phyloP scores from a whole-genome alignment of 2,797 vertebrate species.

The Pantherophis alleghaniensis region DNA sequence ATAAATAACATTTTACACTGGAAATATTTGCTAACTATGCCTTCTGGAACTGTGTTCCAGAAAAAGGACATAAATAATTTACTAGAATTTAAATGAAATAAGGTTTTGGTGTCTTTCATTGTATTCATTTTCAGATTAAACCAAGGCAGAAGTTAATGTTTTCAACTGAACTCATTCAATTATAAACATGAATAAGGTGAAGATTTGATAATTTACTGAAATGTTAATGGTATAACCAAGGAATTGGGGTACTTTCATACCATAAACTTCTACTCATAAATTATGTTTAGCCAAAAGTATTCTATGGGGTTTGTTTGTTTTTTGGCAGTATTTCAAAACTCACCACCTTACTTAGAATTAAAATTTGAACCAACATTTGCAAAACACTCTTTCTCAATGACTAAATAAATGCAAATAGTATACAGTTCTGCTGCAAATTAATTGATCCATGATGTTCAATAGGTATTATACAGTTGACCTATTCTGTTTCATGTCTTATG shows the following conservation, averaged over 20 bases:
- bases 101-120: background rate
- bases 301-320: background rate
- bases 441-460: background rate
- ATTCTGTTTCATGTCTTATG: background rate
- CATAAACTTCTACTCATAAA: background rate
- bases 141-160: background rate
- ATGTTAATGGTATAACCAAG: background rate
- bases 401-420: background rate
- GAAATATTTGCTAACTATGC: background rate
- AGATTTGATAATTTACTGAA: background rate
- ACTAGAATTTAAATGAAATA: background rate
- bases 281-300: background rate
- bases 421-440: background rate
- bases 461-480: background rate
- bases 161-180: background rate
- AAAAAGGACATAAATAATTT: background rate
- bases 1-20: background rate
- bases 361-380: background rate
- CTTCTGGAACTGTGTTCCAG: background rate
- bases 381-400: background rate
- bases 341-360: background rate
- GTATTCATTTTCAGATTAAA: background rate
- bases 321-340: background rate
- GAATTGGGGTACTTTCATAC: background rate
- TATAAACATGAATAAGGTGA: background rate